Conservation (phyloP, 2,113 vertebrate species). For the Callipepla californica region DNA sequence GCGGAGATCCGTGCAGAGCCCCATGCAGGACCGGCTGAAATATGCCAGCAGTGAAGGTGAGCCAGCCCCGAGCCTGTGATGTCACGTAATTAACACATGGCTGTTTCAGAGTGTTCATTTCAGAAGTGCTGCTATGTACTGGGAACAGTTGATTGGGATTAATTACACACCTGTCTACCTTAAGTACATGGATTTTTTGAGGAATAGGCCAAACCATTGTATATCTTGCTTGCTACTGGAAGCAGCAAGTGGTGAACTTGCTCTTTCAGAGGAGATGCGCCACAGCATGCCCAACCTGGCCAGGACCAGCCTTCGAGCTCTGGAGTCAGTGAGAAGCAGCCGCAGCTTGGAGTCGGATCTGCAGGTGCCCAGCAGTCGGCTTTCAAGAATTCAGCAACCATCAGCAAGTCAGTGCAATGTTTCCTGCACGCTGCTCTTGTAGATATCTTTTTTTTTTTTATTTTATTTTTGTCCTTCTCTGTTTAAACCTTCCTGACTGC, state of each 20-base stretch:
- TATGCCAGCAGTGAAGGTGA: conserved; percentile 87
- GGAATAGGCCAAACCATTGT: rapidly evolving
- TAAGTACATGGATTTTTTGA: rapidly evolving
- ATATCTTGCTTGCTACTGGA: too few species aligned
- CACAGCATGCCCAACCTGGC: conserved; percentile 94
- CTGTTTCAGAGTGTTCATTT: rapidly evolving
- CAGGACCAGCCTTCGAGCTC: conserved; percentile 85
- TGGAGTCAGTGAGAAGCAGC: conserved; percentile 89
- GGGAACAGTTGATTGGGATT: neutral
- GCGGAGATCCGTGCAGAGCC: conserved; percentile 81
- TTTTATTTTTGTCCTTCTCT: neutral
- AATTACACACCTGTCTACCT: rapidly evolving
- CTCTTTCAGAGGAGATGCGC: conserved; percentile 86
- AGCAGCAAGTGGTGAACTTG: neutral
- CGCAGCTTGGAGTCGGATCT: conserved; percentile 93
- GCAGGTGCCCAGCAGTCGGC: conserved; percentile 88
- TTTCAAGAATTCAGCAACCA: conserved; percentile 87
- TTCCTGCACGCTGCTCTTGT: rapidly evolving
- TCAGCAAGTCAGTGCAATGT: conserved; percentile 80
- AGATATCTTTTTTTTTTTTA: neutral
- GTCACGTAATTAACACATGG: rapidly evolving
- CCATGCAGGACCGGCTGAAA: conserved; percentile 85
- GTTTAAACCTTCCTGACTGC: rapidly evolving
- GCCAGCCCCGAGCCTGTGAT: neutral
- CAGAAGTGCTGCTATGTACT: rapidly evolving